Percentiles rank a stretch among this genome's conserved stretches.
phyloP scores from a whole-genome alignment of 2,113 vertebrate species.

The Pterocles gutturalis region DNA sequence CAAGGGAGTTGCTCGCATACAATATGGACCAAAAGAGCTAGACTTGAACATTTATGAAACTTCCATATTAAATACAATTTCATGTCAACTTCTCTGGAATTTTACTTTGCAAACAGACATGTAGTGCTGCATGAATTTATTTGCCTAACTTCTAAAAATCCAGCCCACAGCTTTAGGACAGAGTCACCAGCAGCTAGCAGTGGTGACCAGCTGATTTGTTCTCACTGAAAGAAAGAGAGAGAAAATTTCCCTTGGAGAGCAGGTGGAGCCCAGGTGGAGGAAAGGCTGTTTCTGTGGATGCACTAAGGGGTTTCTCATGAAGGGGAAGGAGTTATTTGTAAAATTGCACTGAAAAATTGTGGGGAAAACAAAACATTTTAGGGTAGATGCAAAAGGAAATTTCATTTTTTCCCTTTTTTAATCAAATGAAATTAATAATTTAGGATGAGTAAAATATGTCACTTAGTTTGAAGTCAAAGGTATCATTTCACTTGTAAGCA shows the following conservation, averaged over 20 bases:
- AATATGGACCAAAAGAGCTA: not conserved
- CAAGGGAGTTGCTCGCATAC: not conserved
- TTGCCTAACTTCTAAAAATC: not conserved
- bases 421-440: not conserved
- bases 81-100: not conserved
- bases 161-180: not conserved
- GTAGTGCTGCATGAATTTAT: not conserved
- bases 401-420: rapidly evolving
- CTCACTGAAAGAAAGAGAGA: not conserved
- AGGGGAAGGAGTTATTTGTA: not conserved
- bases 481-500: slow-evolving; percentile 22
- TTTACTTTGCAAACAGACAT: not conserved
- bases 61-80: not conserved
- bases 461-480: not conserved
- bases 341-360: not conserved
- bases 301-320: not conserved
- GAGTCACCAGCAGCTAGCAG: not conserved
- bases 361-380: not conserved
- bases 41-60: not conserved
- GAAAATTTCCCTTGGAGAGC: not conserved
- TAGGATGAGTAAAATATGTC: not conserved
- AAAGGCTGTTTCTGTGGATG: not conserved
- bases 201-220: not conserved
- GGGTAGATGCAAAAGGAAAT: not conserved
- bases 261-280: not conserved